Percentiles rank a stretch among this genome's conserved stretches.
phyloP scores from a whole-genome alignment of 2,113 vertebrate species.

The Tylochromis polylepis region DNA sequence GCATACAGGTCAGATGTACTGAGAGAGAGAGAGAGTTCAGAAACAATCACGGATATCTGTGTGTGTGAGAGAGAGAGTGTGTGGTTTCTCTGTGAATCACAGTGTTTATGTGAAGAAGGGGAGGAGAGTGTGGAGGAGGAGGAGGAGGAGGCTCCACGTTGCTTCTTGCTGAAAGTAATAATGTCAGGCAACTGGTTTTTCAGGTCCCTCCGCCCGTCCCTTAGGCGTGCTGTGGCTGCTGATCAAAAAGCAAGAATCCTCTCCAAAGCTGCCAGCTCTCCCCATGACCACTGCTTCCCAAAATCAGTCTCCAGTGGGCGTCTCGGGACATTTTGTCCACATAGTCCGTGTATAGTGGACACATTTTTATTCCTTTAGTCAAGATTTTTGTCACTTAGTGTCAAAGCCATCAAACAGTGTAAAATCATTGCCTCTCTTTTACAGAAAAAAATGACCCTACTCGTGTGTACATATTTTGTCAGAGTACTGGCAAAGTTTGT shows the following conservation, averaged over 20 bases:
- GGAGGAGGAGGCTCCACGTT: conserved; percentile 29
- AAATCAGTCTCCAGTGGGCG: neutral
- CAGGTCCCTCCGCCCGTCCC: conserved; percentile 63
- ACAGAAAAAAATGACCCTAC: neutral
- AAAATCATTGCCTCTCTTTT: neutral
- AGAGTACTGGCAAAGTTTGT: neutral
- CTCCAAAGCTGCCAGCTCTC: neutral
- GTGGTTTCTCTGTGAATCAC: conserved; percentile 16
- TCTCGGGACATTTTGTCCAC: neutral
- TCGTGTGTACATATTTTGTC: neutral
- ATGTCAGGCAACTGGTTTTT: conserved; percentile 74
- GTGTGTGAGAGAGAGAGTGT: neutral
- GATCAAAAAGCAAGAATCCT: conserved; percentile 31
- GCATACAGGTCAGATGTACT: neutral
- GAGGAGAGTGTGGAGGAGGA: neutral
- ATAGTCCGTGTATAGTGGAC: neutral
- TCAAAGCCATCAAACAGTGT: neutral
- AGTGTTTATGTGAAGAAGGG: conserved; percentile 16
- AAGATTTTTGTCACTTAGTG: neutral
- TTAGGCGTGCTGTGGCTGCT: conserved; percentile 46
- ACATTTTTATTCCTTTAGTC: neutral
- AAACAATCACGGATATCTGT: neutral
- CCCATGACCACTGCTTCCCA: neutral
- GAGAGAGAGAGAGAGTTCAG: neutral
- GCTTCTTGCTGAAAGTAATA: conserved; percentile 25